Conservation (phyloP, 2,113 vertebrate species). For the Sitta europaea region DNA sequence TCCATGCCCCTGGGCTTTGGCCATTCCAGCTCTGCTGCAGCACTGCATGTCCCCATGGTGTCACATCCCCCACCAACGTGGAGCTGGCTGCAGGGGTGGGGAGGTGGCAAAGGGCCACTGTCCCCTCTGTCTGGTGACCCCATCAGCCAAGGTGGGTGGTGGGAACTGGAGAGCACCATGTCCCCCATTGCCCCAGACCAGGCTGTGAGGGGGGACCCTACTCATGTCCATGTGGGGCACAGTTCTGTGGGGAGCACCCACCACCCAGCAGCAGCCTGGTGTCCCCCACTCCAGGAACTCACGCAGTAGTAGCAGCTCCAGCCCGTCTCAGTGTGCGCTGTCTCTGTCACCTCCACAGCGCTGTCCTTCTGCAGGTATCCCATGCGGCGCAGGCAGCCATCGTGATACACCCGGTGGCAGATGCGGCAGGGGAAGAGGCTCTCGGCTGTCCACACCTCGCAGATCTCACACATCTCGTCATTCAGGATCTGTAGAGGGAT, state of each 20-base stretch:
- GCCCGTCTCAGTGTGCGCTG: conserved; percentile 84
- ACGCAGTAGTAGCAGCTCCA: conserved; percentile 99
- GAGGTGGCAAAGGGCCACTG: accelerated
- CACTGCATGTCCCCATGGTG: not conserved
- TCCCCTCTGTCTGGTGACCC: not conserved
- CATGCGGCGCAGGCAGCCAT: conserved; percentile 92
- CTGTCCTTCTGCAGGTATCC: conserved; percentile 85
- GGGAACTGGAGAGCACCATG: not conserved
- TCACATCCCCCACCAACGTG: accelerated
- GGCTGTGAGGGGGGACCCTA: not conserved
- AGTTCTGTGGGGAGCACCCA: not conserved
- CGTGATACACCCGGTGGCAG: conserved; percentile 91
- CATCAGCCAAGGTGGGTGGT: not conserved
- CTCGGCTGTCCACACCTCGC: conserved; percentile 95
- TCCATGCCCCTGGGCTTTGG: accelerated
- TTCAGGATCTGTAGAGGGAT: conserved; percentile 74
- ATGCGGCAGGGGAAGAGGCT: conserved; percentile 90
- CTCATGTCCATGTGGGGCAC: accelerated
- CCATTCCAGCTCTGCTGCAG: not conserved
- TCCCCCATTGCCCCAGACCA: accelerated
- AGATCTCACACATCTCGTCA: conserved; percentile 94
- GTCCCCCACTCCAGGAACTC: conserved; percentile 49
- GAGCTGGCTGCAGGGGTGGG: not conserved
- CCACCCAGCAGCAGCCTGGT: not conserved
- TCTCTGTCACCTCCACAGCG: conserved; percentile 82